These are phyloP conservation scores for Myrmecophaga tridactyla DNA, from an alignment of 2,113 vertebrate genomes.

Conservation along the genomic window DNA sequence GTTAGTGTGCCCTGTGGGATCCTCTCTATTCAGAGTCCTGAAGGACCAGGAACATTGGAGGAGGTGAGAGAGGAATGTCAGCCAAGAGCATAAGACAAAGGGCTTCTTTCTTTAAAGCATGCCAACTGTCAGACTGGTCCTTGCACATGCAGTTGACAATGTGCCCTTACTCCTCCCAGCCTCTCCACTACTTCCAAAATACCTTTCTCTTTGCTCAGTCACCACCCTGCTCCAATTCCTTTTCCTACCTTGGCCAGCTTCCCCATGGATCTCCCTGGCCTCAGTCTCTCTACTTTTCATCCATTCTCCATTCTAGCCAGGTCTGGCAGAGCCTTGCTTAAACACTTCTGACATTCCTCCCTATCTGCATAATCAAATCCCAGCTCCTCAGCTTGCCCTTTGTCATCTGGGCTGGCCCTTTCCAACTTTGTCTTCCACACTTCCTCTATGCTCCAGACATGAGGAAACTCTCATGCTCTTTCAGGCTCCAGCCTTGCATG, in stretches of 20 bases:
- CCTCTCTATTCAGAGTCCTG: not conserved
- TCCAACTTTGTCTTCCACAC: not conserved
- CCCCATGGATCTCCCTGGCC: not conserved
- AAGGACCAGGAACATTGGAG: not conserved
- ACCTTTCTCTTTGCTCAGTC: not conserved
- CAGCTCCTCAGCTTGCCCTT: not conserved
- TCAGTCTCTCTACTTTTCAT: not conserved
- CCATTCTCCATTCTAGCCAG: accelerated
- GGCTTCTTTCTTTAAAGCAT: not conserved
- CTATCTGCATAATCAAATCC: not conserved
- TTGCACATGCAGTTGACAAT: accelerated
- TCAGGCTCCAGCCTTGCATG: not conserved
- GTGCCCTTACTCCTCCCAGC: accelerated
- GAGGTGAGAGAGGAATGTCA: not conserved
- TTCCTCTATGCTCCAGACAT: not conserved
- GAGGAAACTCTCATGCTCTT: accelerated
- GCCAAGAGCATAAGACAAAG: not conserved
- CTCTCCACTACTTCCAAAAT: not conserved
- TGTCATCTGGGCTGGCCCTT: not conserved
- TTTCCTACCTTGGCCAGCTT: not conserved
- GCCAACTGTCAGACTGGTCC: not conserved
- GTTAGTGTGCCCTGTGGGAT: not conserved
- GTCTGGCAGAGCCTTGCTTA: not conserved
- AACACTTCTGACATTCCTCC: not conserved
- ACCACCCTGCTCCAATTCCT: not conserved